Conservation (phyloP, 2,797 vertebrate genomes). For the Poecile montanus region DNA sequence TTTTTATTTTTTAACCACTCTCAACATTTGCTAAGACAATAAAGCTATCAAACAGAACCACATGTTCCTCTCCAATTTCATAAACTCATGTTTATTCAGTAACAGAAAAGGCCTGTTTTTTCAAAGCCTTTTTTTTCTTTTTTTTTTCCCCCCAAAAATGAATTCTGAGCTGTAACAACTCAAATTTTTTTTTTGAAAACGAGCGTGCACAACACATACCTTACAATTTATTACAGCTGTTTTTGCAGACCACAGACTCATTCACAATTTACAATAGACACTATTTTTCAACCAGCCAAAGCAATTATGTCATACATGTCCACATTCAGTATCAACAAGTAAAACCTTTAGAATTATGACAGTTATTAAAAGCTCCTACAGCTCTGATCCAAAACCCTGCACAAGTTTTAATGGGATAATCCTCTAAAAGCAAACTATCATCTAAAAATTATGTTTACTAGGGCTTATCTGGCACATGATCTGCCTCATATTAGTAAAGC, state of each 20-base stretch:
- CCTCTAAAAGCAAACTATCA: slow-evolving; percentile 31
- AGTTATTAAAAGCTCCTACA: slow-evolving; percentile 20
- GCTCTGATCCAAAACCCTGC: background rate
- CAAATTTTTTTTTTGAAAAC: background rate
- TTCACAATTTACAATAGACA: slow-evolving; percentile 14
- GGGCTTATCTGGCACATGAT: background rate
- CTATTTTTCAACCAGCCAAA: slow-evolving; percentile 18
- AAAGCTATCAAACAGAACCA: background rate
- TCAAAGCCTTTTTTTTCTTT: background rate
- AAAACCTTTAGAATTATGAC: slow-evolving; percentile 17
- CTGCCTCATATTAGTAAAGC: background rate
- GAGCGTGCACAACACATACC: background rate
- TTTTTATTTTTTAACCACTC: background rate
- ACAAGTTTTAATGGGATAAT: background rate
- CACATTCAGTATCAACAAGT: slow-evolving; percentile 17
- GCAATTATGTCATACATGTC: background rate
- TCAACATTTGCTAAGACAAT: background rate
- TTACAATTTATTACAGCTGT: background rate
- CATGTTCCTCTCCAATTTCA: background rate
- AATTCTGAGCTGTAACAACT: background rate
- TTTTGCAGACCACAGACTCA: slow-evolving; percentile 7
- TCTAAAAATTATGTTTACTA: slow-evolving; percentile 13
- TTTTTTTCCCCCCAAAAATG: background rate
- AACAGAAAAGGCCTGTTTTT: background rate
- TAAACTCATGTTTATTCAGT: background rate